phyloP scores from a whole-genome alignment of 2,113 vertebrate species.

The Campylorhamphus procurvoides region DNA sequence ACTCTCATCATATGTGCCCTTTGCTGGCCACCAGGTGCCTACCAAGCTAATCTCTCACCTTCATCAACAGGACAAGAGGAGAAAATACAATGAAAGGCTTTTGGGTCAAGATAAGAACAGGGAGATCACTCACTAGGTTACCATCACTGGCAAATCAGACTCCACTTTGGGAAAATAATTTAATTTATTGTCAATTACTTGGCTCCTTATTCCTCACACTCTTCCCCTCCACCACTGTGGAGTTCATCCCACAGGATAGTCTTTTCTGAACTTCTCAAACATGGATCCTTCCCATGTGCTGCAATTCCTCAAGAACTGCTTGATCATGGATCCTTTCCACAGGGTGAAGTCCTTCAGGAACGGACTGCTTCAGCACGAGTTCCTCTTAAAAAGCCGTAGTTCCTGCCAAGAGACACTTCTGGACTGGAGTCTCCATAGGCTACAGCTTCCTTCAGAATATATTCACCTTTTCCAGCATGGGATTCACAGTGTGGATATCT shows the following conservation, averaged over 20 bases:
- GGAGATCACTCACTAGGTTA: neutral
- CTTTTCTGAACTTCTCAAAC: neutral
- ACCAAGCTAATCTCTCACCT: neutral
- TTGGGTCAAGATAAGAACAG: neutral
- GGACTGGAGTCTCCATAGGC: fast-evolving
- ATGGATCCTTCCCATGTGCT: neutral
- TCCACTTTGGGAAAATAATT: neutral
- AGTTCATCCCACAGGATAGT: neutral
- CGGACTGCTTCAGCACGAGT: fast-evolving
- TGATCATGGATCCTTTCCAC: neutral
- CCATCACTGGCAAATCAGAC: neutral
- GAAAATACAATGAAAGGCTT: neutral
- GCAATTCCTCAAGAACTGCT: neutral
- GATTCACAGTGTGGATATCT: neutral
- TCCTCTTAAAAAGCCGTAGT: neutral
- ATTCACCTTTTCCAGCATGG: neutral
- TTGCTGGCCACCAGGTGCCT: neutral
- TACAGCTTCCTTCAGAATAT: neutral
- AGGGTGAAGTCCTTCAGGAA: neutral
- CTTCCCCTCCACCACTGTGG: neutral
- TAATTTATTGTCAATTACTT: neutral
- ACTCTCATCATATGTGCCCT: neutral
- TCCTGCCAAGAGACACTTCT: neutral
- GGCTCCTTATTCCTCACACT: neutral
- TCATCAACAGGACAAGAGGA: neutral